phyloP scores from a whole-genome alignment of 2,888 invertebrate genomes.

The Toxonevra muliebris region DNA sequence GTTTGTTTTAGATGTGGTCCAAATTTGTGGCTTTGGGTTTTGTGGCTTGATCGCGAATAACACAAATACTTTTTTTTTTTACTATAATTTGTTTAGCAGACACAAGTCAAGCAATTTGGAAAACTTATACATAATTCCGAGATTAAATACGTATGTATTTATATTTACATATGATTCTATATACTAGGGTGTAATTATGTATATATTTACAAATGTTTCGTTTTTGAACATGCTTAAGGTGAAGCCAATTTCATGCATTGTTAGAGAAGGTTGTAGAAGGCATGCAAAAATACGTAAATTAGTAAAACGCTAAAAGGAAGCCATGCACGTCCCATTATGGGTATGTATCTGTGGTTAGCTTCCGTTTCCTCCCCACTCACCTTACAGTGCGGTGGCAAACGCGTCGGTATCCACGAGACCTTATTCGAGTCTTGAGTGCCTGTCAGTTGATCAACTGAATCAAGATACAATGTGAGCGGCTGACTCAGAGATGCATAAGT shows the following conservation, averaged over 20 bases:
- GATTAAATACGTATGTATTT: conserved; percentile 15
- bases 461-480: conserved; percentile 90
- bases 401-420: conserved; percentile 94
- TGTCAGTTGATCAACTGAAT: conserved; percentile 96
- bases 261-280: background rate
- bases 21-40: too few relatives aligned
- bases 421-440: conserved; percentile 94
- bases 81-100: conserved; percentile 49
- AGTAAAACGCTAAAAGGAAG: too few relatives aligned
- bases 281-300: background rate
- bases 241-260: conserved; percentile 2
- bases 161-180: background rate
- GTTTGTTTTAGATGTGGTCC: background rate
- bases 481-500: conserved; percentile 83
- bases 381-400: conserved; percentile 89
- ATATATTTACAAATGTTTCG: background rate
- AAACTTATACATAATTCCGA: conserved; percentile 50
- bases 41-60: too few relatives aligned
- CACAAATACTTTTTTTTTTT: too few relatives aligned
- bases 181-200: background rate
- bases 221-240: conserved; percentile 16
- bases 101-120: conserved; percentile 59
- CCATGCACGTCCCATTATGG: too few relatives aligned
- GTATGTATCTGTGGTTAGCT: too few relatives aligned
- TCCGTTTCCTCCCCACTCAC: conserved; percentile 64